Percentiles rank a stretch among this genome's conserved stretches.
Conservation (phyloP, 1,140 invertebrate species). For the Papilio helenus region DNA sequence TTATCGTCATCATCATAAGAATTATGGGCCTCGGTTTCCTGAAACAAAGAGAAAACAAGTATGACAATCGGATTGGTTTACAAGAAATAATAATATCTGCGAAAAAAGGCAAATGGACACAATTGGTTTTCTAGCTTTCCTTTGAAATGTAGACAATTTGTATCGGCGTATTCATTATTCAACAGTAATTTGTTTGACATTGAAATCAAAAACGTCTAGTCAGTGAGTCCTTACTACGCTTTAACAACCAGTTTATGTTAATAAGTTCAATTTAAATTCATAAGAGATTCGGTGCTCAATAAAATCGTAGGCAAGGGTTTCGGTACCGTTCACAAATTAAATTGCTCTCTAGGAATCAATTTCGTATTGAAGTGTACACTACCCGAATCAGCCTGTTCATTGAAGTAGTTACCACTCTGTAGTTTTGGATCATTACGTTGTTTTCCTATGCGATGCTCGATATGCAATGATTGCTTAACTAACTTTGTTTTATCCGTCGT, state of each 20-base stretch:
- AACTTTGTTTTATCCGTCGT: not conserved
- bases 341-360: conserved; percentile 35
- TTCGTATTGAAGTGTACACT: conserved; percentile 22
- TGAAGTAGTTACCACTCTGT: conserved; percentile 18
- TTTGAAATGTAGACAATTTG: not conserved
- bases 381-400: conserved; percentile 26
- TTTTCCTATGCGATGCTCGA: not conserved
- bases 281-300: not conserved
- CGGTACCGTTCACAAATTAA: conserved; percentile 22
- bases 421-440: conserved; percentile 3
- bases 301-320: conserved; percentile 15
- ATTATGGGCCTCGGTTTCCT: conserved; percentile 49
- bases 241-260: not conserved
- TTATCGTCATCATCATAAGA: conserved; percentile 46
- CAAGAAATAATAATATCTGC: not conserved
- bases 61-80: not conserved
- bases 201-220: not conserved
- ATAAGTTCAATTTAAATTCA: conserved; percentile 19
- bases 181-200: not conserved
- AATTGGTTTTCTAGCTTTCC: not conserved
- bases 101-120: not conserved
- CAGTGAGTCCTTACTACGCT: not conserved
- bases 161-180: not conserved
- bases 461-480: not conserved
- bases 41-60: conserved; percentile 57